phyloP scores from a whole-genome alignment of 92 coral and sea anemone species.

The Porites divaricata region DNA sequence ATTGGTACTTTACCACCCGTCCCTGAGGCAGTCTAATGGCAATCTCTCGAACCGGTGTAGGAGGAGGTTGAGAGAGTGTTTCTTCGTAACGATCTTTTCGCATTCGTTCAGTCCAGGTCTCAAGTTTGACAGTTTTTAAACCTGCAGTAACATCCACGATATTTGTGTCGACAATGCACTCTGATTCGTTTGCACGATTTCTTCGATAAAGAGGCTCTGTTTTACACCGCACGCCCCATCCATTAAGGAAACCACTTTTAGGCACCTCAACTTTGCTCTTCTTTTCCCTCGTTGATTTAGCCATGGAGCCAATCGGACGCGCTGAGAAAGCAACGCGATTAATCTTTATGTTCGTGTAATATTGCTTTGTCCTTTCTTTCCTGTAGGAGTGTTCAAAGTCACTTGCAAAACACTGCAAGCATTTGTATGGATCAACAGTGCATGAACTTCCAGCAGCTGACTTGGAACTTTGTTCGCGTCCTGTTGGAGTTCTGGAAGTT shows the following conservation, averaged over 20 bases:
- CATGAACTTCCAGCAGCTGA: conserved; percentile 56
- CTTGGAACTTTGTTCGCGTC: conserved; percentile 36
- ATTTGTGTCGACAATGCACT: not conserved
- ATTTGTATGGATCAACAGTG: conserved; percentile 46
- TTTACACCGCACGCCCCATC: conserved; percentile 72
- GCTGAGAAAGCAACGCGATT: conserved; percentile 76
- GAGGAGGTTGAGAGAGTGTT: conserved; percentile 75
- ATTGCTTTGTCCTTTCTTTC: conserved; percentile 35
- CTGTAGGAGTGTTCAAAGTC: conserved; percentile 42
- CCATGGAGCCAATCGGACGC: conserved; percentile 48
- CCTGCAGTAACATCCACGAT: conserved; percentile 55
- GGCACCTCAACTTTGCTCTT: conserved; percentile 53
- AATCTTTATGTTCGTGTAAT: conserved; percentile 64
- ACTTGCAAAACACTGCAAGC: conserved; percentile 54
- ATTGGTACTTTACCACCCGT: conserved; percentile 53
- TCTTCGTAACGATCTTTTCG: not conserved
- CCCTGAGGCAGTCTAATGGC: conserved; percentile 83
- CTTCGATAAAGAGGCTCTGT: conserved; percentile 14
- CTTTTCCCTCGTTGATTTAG: not conserved
- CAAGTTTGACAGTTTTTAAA: conserved; percentile 65
- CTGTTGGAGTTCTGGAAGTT: not conserved
- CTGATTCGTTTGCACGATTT: conserved; percentile 11
- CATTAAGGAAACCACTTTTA: conserved; percentile 54
- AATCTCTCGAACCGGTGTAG: conserved; percentile 87
- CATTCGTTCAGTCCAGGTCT: conserved; percentile 12